A percentile compares a stretch with the other conserved stretches of the same genome.
phyloP scores from a whole-genome alignment of 2,113 vertebrate genomes.

The Cynopterus brachyotis region DNA sequence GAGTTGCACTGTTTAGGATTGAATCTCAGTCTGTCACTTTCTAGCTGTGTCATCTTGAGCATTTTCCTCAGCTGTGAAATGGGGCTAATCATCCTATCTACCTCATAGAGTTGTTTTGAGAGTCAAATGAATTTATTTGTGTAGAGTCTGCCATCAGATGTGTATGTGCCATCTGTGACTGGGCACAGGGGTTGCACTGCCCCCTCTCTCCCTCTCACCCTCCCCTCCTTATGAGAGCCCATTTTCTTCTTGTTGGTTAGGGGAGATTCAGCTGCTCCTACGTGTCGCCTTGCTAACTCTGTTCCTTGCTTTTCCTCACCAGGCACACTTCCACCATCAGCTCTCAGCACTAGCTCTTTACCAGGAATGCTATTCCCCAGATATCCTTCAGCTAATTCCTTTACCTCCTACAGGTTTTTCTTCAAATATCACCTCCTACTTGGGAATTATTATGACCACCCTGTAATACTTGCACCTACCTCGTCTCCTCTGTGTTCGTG shows the following conservation, averaged over 20 bases:
- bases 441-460: not conserved
- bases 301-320: not conserved
- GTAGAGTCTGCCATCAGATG: not conserved
- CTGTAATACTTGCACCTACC: not conserved
- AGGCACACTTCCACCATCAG: accelerated
- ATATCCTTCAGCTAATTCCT: not conserved
- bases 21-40: not conserved
- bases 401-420: not conserved
- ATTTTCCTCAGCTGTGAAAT: not conserved
- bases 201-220: too few species aligned
- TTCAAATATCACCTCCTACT: not conserved
- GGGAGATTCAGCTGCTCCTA: not conserved
- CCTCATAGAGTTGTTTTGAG: not conserved
- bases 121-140: not conserved
- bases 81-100: not conserved
- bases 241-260: not conserved
- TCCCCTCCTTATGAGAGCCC: not conserved
- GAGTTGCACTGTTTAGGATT: not conserved
- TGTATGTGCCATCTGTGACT: not conserved
- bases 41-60: not conserved
- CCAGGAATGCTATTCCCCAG: not conserved
- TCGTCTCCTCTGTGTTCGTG: not conserved
- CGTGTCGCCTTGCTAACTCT: too few species aligned
- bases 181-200: not conserved
- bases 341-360: not conserved